Evolutionary conservation across 1,140 invertebrate species (phyloP).

Genomic region (Apis mellifera): DNA sequence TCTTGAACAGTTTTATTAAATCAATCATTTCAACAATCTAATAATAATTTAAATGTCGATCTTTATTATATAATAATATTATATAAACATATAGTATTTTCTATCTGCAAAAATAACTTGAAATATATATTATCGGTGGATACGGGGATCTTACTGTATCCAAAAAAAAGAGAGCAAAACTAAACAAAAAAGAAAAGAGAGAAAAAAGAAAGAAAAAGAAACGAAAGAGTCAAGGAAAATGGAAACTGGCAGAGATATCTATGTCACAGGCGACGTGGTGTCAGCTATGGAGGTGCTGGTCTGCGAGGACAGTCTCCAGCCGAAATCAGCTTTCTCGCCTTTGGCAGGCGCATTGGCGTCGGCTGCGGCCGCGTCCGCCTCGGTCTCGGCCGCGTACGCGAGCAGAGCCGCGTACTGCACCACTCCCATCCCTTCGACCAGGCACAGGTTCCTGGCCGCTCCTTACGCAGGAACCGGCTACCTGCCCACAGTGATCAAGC

Average conservation of each 20-base stretch:
- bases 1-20: too few relatives aligned
- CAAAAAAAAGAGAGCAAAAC: background rate
- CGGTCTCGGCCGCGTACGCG: slow-evolving; percentile 81
- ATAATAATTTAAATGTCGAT: too few relatives aligned
- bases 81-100: too few relatives aligned
- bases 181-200: background rate
- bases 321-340: slow-evolving; percentile 89
- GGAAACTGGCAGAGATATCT: slow-evolving; percentile 40
- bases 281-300: slow-evolving; percentile 95
- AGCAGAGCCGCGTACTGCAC: slow-evolving; percentile 80
- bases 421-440: slow-evolving; percentile 80
- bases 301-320: slow-evolving; percentile 84
- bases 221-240: background rate
- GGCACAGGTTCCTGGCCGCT: slow-evolving; percentile 87
- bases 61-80: too few relatives aligned
- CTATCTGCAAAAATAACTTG: too few relatives aligned
- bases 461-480: slow-evolving; percentile 91
- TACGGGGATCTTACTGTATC: background rate
- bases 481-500: slow-evolving; percentile 88
- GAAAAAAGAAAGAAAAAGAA: background rate
- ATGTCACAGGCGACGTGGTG: slow-evolving; percentile 89
- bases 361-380: slow-evolving; percentile 82
- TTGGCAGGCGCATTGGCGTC: slow-evolving; percentile 83
- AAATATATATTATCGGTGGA: too few relatives aligned
- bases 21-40: too few relatives aligned